Conservation (phyloP, 2,888 invertebrate species). For the Morpho achilles region DNA sequence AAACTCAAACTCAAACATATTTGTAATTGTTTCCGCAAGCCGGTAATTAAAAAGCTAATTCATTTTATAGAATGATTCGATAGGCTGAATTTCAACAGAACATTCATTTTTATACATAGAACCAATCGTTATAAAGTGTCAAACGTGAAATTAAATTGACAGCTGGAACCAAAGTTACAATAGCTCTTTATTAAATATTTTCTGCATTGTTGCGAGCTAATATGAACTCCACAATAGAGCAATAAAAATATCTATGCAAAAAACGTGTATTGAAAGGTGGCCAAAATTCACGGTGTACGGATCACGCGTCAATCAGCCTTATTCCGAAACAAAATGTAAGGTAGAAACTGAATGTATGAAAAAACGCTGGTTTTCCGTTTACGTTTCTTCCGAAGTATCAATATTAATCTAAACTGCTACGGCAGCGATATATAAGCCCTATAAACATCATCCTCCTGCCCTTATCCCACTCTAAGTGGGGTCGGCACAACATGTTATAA, state of each 20-base stretch:
- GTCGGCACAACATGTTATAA: too few relatives aligned
- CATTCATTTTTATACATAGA: too few relatives aligned
- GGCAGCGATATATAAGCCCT: too few relatives aligned
- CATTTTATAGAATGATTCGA: too few relatives aligned
- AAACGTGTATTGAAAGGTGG: constrained; percentile 50
- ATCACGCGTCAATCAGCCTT: constrained; percentile 75
- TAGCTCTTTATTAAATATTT: constrained; percentile 67
- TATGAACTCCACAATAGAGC: constrained; percentile 58
- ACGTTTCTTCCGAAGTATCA: too few relatives aligned
- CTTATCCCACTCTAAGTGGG: too few relatives aligned
- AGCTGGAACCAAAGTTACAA: constrained; percentile 31
- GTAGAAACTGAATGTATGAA: not conserved
- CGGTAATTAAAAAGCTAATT: too few relatives aligned
- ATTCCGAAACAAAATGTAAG: constrained; percentile 17
- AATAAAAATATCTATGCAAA: constrained; percentile 63
- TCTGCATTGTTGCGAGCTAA: constrained; percentile 62
- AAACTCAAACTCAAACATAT: too few relatives aligned
- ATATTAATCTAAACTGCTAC: too few relatives aligned
- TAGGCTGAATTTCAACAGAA: too few relatives aligned
- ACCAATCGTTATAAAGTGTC: not conserved
- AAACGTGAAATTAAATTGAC: constrained; percentile 3
- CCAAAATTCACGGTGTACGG: constrained; percentile 55
- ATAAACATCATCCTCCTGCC: too few relatives aligned
- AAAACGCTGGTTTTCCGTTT: not conserved
- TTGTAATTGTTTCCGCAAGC: too few relatives aligned